Evolutionary conservation across 2,888 invertebrate species (phyloP).

Genomic region (Erynnis tages): DNA sequence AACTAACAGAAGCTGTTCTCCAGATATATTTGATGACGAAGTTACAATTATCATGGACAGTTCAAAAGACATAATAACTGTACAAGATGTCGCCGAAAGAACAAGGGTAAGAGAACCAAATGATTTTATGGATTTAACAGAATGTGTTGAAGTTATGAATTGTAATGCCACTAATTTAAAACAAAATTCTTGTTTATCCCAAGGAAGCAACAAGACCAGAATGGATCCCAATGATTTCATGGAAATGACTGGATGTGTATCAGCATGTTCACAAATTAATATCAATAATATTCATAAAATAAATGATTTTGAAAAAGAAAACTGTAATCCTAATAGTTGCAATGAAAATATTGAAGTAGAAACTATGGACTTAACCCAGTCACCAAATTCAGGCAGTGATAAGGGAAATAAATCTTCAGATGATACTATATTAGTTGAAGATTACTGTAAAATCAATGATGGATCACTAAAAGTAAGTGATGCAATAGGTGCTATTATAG

Average conservation of each 20-base stretch:
- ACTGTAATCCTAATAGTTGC: not conserved
- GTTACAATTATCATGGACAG: slow-evolving; percentile 38
- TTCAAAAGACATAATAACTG: slow-evolving; percentile 30
- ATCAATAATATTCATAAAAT: slow-evolving; percentile 42
- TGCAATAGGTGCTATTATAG: slow-evolving; percentile 3
- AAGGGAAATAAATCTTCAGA: slow-evolving; percentile 39
- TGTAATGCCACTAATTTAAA: slow-evolving; percentile 29
- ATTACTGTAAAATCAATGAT: slow-evolving; percentile 12
- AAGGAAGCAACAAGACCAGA: slow-evolving; percentile 43
- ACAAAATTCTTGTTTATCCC: slow-evolving; percentile 34
- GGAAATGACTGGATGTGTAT: slow-evolving; percentile 64
- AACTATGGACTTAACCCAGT: slow-evolving; percentile 55
- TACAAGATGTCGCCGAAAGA: slow-evolving; percentile 26
- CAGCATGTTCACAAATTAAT: slow-evolving; percentile 36
- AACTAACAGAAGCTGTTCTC: slow-evolving; percentile 57
- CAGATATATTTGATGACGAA: slow-evolving; percentile 77
- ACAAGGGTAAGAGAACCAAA: slow-evolving; percentile 33
- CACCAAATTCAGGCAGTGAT: slow-evolving; percentile 47
- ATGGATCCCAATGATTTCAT: slow-evolving; percentile 57
- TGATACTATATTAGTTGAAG: slow-evolving; percentile 44
- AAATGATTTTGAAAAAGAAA: slow-evolving; percentile 29
- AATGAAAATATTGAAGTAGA: slow-evolving; percentile 23
- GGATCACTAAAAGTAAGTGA: not conserved
- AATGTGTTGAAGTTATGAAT: slow-evolving; percentile 41
- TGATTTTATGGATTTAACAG: slow-evolving; percentile 53